phyloP scores from a whole-genome alignment of 2,797 vertebrate genomes.

The Poecilia picta region DNA sequence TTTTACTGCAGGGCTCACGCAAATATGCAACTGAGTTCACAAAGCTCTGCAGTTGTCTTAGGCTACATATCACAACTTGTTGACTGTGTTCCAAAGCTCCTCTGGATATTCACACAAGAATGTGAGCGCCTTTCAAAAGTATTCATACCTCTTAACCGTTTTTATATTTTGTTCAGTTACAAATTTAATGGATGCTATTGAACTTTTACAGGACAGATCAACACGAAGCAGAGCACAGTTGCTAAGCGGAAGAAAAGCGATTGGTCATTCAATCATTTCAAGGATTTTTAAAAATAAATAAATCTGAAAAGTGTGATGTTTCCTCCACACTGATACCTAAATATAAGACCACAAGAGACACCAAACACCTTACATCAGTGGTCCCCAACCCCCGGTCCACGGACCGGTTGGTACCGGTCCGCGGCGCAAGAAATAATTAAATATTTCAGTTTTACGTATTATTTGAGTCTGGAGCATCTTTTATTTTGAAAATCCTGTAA shows the following conservation, averaged over 20 bases:
- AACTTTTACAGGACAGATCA: background rate
- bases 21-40: background rate
- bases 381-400: no score
- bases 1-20: background rate
- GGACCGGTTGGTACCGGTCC: no score
- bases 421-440: no score
- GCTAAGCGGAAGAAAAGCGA: background rate
- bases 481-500: no score
- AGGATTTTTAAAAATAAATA: background rate
- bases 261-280: background rate
- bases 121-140: background rate
- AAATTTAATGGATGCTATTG: background rate
- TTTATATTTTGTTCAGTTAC: background rate
- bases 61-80: background rate
- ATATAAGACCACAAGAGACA: background rate
- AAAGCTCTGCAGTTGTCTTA: background rate
- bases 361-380: no score
- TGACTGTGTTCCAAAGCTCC: background rate
- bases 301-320: background rate
- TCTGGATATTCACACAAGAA: background rate
- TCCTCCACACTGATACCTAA: background rate
- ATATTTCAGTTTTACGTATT: no score
- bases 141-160: background rate
- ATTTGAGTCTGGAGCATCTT: no score
- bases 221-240: background rate